Base-by-base conservation (phyloP, 2,113 vertebrate species). In the Maccullochella peelii region DNA sequence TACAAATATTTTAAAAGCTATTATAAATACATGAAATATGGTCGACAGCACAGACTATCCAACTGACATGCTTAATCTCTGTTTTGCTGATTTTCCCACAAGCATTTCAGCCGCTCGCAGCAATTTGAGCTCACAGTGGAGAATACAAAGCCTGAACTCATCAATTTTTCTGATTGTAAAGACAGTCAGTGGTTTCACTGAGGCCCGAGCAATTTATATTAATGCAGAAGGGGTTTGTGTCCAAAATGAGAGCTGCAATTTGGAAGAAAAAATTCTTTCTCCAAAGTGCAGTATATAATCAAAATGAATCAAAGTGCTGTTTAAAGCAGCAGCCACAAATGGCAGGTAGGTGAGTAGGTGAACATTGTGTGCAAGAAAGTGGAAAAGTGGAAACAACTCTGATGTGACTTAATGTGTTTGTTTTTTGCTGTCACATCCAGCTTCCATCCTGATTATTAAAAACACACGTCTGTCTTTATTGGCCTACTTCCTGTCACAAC, bases 131-230 rank as follows among this genome's bases (percentile, higher is more conserved):
- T 3, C 73, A 27, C 77, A 3, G 59, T 14, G 40, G 36, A 77
- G 68, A 67, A 77, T 12, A 73, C 62, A 79, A 76, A 73, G 59
- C 57, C 54, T 0, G 61, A 86, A 62, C 21, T 76, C 80, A 72
- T 73, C 61, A 12, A 18, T 40, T 16, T 76, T 20, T 85, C 54
- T 68, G 67, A 80, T 44, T 80, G 61, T 76, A 44, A 76, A 62
- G 65, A 79, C 74, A 30, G 54, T 11, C 44, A 8, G 52, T 23
- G 38, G 59, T 49, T 84, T 73, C 36, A 42, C 58, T 38, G 58
- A 68, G 40, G 38, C 63, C 57, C 0, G 3, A 20, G 58, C 70
- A 40, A 38, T 74, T 54, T 61, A 36, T 57, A 63, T 80, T 80
- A 80, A 80, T 73, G 77, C 44, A 62, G 25, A 1, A 8, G 6